Conservation (phyloP, 2,797 vertebrate genomes). For the Masticophis lateralis region DNA sequence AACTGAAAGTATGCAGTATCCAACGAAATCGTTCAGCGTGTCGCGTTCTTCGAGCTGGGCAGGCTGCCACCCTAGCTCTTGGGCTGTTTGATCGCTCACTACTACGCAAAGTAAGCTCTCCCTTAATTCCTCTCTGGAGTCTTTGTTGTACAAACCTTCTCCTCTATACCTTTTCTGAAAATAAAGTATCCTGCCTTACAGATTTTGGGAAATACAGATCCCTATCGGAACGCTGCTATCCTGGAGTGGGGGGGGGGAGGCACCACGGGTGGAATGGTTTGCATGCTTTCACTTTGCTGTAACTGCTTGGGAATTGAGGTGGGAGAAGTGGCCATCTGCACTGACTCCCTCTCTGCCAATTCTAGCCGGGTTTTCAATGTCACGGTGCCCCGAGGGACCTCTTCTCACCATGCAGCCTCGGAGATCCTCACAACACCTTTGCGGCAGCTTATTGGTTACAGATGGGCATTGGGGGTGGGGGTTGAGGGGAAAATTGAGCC, state of each 20-base stretch:
- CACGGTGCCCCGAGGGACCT: neutral
- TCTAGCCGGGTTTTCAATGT: neutral
- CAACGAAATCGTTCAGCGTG: constrained; percentile 95
- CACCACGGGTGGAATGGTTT: neutral
- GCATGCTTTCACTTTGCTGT: neutral
- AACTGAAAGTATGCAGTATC: constrained; percentile 90
- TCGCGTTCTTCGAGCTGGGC: constrained; percentile 90
- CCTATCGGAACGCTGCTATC: neutral
- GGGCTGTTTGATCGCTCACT: constrained; percentile 90
- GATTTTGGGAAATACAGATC: neutral
- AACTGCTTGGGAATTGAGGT: neutral
- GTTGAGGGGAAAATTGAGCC: neutral
- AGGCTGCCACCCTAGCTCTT: constrained; percentile 93
- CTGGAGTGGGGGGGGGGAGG: no score
- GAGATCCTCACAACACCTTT: neutral
- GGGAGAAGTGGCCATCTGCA: neutral
- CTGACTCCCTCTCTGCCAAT: neutral
- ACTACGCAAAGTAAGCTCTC: constrained; percentile 85
- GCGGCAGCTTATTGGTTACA: neutral
- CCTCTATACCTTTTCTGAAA: neutral
- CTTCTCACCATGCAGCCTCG: neutral
- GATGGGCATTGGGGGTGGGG: neutral
- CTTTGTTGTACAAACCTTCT: neutral
- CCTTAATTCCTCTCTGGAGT: neutral
- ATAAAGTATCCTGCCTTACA: neutral